Base-by-base conservation (phyloP, 2,888 invertebrate genomes). In the Dione vanillae region DNA sequence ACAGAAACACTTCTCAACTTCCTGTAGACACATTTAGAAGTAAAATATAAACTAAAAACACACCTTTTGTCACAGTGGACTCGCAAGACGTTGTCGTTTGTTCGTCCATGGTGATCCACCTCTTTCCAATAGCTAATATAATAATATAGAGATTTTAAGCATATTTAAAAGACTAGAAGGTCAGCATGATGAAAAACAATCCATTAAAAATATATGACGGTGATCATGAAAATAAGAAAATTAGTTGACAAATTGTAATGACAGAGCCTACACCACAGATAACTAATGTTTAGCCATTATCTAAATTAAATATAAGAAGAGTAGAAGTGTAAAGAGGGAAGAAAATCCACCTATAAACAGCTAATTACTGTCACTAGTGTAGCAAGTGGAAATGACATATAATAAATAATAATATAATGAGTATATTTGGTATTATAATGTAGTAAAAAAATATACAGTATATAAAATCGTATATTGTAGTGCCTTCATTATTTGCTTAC, bases 1-100 rank as follows among this genome's bases (percentile, higher is more conserved):
- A 91, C 87, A 91, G 85, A 91, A 90, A 90, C 83, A 88, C 84
- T 82, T 80, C 83, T 90, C 87, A 90, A 86, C 85, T 82, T 86
- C 85, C 85, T 84, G 72, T 49, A 71, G 70, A 72, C 64, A 64
- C 45, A 74, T 71, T 74, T 65, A 67, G 65, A 70, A 75, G 69
- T 71, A 69, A 75, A 76, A 69, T 74, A 72, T 74, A 52, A 76
- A 77, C 73, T 78, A 81, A 84, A 83, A 87, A 89, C 91, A 86
- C 82, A 92, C 92, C 91, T 89, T 88, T 86, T 67, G 82, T 74
- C 74, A 75, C 80, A 65, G 87, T 85, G 68, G 85, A 78, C 71
- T 90, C 91, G 76, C 82, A 84, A 72, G 92, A 86, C 89, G 89
- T 89, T 77, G 82, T 85, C 75, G 74, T 69, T 71, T 75, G 76